These are phyloP conservation scores for Promerops cafer DNA, from an alignment of 2,113 vertebrate species.

Conservation along the genomic window DNA sequence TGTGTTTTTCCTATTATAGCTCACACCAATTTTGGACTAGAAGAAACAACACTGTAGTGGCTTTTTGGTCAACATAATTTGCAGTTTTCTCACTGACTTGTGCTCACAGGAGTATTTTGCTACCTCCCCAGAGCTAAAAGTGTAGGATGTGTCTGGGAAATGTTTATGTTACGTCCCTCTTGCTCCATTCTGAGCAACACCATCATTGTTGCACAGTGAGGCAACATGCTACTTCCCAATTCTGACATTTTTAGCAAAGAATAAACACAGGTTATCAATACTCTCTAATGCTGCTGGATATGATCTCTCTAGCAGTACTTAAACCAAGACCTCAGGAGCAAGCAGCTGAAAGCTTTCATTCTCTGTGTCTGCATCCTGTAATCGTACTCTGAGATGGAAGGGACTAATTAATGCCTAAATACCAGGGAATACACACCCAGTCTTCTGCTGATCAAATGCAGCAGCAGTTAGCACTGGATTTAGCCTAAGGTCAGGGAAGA, in stretches of 20 bases:
- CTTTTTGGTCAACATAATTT: slow-evolving; percentile 1
- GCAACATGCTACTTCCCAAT: not conserved
- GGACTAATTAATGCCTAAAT: not conserved
- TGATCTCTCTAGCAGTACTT: not conserved
- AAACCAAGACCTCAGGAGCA: not conserved
- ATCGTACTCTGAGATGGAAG: not conserved
- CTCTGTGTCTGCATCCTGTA: not conserved
- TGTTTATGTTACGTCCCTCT: not conserved
- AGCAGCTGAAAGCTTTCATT: not conserved
- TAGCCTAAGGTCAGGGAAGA: not conserved
- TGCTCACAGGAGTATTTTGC: not conserved
- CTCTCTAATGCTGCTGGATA: not conserved
- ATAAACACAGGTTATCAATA: not conserved
- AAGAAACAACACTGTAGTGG: not conserved
- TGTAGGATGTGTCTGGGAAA: not conserved
- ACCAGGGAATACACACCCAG: not conserved
- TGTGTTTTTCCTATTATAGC: not conserved
- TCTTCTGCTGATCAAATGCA: not conserved
- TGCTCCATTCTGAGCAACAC: not conserved
- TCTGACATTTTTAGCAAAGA: not conserved
- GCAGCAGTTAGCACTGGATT: not conserved
- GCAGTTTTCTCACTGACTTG: not conserved
- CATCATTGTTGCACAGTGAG: not conserved
- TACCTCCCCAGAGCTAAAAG: slow-evolving; percentile 28
- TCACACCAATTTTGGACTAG: not conserved